A percentile compares a stretch with the other conserved stretches of the same genome.
Conservation (phyloP, 2,113 vertebrate species). For the Orthonyx spaldingii region DNA sequence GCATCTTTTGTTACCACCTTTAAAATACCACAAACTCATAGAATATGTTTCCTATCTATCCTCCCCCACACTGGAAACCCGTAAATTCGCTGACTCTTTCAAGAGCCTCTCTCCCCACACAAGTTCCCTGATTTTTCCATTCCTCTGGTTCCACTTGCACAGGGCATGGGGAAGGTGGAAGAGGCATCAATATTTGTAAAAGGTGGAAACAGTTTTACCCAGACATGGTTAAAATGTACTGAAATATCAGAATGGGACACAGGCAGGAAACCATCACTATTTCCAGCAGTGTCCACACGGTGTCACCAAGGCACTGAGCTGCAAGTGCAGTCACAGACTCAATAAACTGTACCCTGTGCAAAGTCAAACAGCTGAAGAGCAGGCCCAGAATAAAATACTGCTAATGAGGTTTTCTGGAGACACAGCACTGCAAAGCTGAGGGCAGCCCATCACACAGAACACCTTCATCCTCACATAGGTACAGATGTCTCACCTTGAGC, state of each 20-base stretch:
- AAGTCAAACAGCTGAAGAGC: not conserved
- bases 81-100: not conserved
- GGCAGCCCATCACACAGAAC: not conserved
- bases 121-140: not conserved
- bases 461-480: not conserved
- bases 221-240: not conserved
- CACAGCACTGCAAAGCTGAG: not conserved
- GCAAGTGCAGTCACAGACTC: rapidly evolving
- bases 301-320: not conserved
- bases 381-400: not conserved
- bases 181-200: not conserved
- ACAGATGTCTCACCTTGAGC: conserved; percentile 77
- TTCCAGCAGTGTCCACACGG: not conserved
- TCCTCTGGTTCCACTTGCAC: not conserved
- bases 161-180: rapidly evolving
- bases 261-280: not conserved
- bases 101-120: not conserved
- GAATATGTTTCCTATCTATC: too few species aligned
- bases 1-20: not conserved
- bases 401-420: not conserved
- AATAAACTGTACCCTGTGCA: too few species aligned
- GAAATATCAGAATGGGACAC: not conserved
- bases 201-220: not conserved
- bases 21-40: not conserved
- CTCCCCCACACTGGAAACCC: not conserved